Conservation (phyloP, 2,113 vertebrate genomes). For the Chloropsis cyanopogon region DNA sequence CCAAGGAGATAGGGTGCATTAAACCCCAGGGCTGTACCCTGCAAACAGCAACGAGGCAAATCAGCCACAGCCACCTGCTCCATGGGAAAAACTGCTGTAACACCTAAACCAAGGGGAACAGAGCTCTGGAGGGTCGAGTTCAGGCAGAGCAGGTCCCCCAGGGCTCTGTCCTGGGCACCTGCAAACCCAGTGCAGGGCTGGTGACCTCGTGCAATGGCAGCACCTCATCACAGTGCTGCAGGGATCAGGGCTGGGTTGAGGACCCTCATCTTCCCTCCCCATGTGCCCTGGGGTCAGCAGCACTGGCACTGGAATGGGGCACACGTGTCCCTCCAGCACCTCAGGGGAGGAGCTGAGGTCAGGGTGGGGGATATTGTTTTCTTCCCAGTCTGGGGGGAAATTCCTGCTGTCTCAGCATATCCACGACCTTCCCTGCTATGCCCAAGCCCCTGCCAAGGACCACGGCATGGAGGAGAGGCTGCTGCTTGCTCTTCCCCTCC, state of each 20-base stretch:
- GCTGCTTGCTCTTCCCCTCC: neutral
- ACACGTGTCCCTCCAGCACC: accelerated
- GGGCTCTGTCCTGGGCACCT: neutral
- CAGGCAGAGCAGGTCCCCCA: neutral
- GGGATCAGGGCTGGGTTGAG: accelerated
- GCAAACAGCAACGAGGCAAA: neutral
- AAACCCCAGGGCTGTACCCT: neutral
- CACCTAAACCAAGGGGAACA: neutral
- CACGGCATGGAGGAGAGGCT: neutral
- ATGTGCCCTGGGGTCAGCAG: neutral
- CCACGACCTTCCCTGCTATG: neutral
- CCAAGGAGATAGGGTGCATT: neutral
- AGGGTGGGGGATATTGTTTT: neutral
- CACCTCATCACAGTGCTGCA: accelerated
- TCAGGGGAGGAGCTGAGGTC: neutral
- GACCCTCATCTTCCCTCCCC: neutral
- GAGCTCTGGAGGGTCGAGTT: neutral
- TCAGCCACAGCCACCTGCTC: neutral
- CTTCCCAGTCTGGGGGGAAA: accelerated
- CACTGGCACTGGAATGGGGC: neutral
- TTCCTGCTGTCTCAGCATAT: accelerated
- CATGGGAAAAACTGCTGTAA: neutral
- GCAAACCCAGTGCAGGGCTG: neutral
- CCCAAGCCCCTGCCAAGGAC: neutral
- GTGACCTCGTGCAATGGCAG: accelerated